These are phyloP conservation scores for Petrocephalus sullivani DNA, from an alignment of 2,797 vertebrate genomes.

Conservation along the genomic window DNA sequence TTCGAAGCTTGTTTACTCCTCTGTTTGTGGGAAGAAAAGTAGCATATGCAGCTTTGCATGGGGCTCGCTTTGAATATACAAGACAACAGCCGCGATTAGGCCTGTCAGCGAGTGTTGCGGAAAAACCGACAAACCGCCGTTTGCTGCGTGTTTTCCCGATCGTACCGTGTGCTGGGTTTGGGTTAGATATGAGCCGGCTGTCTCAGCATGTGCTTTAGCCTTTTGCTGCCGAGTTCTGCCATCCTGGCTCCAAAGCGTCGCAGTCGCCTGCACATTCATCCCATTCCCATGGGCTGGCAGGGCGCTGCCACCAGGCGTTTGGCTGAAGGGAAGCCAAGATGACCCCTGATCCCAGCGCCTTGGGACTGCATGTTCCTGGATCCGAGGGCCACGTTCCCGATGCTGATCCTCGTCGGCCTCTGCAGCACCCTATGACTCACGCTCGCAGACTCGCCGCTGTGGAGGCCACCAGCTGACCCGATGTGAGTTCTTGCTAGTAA, in stretches of 20 bases:
- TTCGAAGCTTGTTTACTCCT: not conserved
- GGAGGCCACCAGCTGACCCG: not conserved
- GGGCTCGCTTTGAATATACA: not conserved
- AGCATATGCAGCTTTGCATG: not conserved
- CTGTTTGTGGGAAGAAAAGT: not conserved
- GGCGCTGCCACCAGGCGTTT: not conserved
- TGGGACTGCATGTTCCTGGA: not conserved
- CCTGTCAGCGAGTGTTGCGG: not conserved
- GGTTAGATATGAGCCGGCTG: not conserved
- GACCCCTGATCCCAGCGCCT: not conserved
- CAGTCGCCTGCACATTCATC: not conserved
- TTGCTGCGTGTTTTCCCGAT: not conserved
- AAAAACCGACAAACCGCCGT: not conserved
- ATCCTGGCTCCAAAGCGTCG: not conserved
- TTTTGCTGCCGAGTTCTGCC: not conserved
- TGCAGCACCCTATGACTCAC: not conserved
- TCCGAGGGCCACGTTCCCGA: not conserved
- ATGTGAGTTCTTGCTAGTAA: not conserved
- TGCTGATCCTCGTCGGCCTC: not conserved
- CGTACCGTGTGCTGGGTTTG: not conserved
- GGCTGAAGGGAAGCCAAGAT: not conserved
- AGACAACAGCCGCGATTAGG: not conserved
- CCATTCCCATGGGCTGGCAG: conserved; percentile 7
- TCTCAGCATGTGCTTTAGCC: not conserved
- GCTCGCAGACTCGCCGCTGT: not conserved